Evolutionary conservation across 2,888 invertebrate species (phyloP).

Genomic region (Heliconius ismenius): DNA sequence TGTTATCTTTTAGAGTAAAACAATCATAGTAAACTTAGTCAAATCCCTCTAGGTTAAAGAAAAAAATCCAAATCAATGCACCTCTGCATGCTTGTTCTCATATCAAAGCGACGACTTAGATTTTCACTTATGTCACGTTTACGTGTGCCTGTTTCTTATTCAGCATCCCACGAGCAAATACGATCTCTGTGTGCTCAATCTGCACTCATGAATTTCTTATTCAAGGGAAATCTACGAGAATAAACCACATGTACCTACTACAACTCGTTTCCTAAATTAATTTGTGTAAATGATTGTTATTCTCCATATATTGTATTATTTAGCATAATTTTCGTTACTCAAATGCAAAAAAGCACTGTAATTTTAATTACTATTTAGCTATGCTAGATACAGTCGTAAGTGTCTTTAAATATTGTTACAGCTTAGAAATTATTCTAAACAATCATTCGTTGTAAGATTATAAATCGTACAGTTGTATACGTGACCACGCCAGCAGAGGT

Average conservation of each 20-base stretch:
- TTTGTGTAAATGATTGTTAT: neutral
- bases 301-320: neutral
- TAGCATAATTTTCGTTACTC: neutral
- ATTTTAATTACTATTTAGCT: neutral
- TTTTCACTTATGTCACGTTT: conserved; percentile 28
- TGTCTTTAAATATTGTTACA: neutral
- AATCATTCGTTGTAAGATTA: neutral
- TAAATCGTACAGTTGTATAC: neutral
- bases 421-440: neutral
- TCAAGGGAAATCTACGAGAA: neutral
- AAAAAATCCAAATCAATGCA: neutral
- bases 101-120: conserved; percentile 16
- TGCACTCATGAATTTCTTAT: conserved; percentile 30
- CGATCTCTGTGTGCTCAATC: conserved; percentile 26
- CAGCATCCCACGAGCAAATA: conserved; percentile 27
- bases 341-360: neutral
- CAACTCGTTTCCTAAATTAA: neutral
- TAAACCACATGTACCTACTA: neutral
- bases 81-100: neutral
- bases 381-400: neutral
- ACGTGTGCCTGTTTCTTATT: conserved; percentile 14
- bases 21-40: too few relatives aligned
- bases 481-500: conserved; percentile 1
- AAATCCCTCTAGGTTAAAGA: too few relatives aligned
- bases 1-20: neutral